Evolutionary conservation across 2,113 vertebrate species (phyloP).

Genomic region (Hystrix brachyura): DNA sequence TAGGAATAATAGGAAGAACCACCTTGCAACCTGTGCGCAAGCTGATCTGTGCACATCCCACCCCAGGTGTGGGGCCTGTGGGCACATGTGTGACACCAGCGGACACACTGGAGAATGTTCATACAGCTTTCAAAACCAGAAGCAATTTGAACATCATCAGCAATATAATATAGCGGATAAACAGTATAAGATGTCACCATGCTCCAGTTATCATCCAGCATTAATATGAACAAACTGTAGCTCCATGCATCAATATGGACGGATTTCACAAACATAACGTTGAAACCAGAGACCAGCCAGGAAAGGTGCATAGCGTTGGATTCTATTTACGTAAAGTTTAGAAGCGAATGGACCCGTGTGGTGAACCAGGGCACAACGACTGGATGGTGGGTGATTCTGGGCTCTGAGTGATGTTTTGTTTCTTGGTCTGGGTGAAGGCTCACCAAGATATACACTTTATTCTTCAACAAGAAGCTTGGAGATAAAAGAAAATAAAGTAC

Average conservation of each 20-base stretch:
- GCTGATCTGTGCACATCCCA: rapidly evolving
- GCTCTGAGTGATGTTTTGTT: neutral
- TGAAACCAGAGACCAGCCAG: neutral
- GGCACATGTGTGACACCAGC: neutral
- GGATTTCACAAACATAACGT: neutral
- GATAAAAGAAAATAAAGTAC: neutral
- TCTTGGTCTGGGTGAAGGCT: neutral
- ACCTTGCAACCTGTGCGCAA: too few relatives aligned
- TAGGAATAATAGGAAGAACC: neutral
- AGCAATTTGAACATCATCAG: neutral
- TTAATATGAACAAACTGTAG: neutral
- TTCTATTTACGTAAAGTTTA: neutral
- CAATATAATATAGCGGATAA: too few relatives aligned
- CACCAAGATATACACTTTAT: too few relatives aligned
- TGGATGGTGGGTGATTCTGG: rapidly evolving
- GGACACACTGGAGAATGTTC: neutral
- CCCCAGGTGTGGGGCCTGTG: neutral
- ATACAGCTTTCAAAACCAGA: neutral
- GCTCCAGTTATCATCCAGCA: neutral
- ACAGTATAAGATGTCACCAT: neutral
- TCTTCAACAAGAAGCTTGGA: neutral
- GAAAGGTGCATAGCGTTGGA: too few relatives aligned
- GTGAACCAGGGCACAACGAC: neutral
- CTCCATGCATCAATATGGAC: rapidly evolving
- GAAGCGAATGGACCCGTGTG: neutral